A percentile compares a stretch with the other conserved stretches of the same genome.
phyloP scores from a whole-genome alignment of 1,140 invertebrate genomes.

The Papilio dardanus region DNA sequence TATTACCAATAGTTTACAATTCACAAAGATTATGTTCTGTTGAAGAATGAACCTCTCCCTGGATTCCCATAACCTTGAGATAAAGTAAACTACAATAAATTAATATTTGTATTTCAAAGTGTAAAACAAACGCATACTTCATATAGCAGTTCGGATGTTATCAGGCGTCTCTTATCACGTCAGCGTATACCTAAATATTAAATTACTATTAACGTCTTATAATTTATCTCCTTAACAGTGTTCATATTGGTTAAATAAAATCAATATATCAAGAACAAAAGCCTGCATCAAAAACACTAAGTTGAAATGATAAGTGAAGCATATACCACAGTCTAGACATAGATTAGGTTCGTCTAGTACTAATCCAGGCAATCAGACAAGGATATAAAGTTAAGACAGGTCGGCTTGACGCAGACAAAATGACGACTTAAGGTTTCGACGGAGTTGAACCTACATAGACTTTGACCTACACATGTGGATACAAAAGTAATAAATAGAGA shows the following conservation, averaged over 20 bases:
- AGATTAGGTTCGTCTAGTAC: slow-evolving; percentile 19
- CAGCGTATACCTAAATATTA: neutral
- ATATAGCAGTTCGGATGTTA: neutral
- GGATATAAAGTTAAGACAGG: slow-evolving; percentile 34
- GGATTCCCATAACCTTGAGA: neutral
- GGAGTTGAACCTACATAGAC: neutral
- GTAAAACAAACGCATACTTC: neutral
- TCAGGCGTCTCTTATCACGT: neutral
- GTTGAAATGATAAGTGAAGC: neutral
- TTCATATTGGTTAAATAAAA: neutral
- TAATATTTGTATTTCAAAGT: neutral
- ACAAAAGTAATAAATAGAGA: too few relatives aligned
- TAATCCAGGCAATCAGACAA: slow-evolving; percentile 43
- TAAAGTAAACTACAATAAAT: neutral
- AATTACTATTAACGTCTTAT: neutral
- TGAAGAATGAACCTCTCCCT: neutral
- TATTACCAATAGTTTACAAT: neutral
- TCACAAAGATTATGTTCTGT: neutral
- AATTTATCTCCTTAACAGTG: neutral
- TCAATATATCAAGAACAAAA: neutral
- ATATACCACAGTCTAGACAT: slow-evolving; percentile 19
- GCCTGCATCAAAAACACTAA: neutral
- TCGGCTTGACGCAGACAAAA: slow-evolving; percentile 39
- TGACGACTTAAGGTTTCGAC: slow-evolving; percentile 15
- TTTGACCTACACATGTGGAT: neutral